A percentile compares a stretch with the other conserved stretches of the same genome.
Conservation (phyloP, 2,113 vertebrate genomes). For the Vulpes lagopus region DNA sequence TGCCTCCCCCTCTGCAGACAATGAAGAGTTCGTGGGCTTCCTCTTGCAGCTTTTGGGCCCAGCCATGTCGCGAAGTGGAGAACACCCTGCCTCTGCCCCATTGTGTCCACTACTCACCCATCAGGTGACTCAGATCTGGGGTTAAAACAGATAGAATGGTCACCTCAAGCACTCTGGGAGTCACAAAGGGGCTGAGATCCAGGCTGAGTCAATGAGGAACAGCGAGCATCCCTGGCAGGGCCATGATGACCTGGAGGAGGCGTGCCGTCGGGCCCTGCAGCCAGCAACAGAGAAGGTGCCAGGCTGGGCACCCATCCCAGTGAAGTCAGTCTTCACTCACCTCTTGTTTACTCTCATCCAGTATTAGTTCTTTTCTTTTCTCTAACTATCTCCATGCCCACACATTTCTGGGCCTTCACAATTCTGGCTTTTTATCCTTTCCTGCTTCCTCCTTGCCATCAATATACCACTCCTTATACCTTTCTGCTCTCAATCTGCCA, state of each 20-base stretch:
- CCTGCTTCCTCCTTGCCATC: background rate
- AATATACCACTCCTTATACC: background rate
- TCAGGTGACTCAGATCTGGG: background rate
- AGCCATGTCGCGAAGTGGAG: background rate
- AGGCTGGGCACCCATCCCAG: background rate
- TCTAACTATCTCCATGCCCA: background rate
- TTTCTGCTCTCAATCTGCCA: background rate
- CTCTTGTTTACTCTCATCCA: background rate
- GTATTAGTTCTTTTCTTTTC: background rate
- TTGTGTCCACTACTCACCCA: background rate
- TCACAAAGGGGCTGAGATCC: background rate
- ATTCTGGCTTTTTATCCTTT: background rate
- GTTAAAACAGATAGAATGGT: background rate
- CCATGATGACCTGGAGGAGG: background rate
- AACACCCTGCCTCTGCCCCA: background rate
- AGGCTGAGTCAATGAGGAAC: conserved; percentile 11
- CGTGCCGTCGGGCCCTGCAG: rapidly evolving
- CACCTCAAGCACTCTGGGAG: background rate
- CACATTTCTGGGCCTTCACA: background rate
- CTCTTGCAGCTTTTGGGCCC: background rate
- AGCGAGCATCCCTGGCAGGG: background rate
- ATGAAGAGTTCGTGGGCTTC: background rate
- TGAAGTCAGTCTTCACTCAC: background rate
- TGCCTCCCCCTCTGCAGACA: background rate
- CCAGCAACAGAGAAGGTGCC: background rate